A percentile compares a stretch with the other conserved stretches of the same genome.
phyloP scores from a whole-genome alignment of 2,113 vertebrate genomes.

The Orycteropus afer region DNA sequence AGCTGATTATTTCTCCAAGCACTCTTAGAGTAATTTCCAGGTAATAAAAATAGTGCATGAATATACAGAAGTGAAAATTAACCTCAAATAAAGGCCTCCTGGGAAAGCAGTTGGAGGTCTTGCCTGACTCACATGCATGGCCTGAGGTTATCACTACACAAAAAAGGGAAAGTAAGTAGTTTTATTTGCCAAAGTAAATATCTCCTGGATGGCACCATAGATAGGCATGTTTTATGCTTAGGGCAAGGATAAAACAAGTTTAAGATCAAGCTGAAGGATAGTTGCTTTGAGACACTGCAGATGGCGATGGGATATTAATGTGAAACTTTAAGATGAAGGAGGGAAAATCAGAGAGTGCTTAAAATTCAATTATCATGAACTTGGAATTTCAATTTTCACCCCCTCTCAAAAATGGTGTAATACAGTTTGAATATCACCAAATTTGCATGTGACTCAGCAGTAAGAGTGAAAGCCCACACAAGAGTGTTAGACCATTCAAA shows the following conservation, averaged over 20 bases:
- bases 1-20: constrained; percentile 43
- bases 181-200: neutral
- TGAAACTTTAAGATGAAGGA: constrained; percentile 30
- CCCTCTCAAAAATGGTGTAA: neutral
- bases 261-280: neutral
- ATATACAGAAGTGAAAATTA: constrained; percentile 61
- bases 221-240: neutral
- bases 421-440: neutral
- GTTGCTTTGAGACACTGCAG: neutral
- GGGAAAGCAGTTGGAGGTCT: neutral
- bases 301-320: neutral
- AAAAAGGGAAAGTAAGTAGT: neutral
- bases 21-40: constrained; percentile 56
- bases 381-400: neutral
- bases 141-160: neutral
- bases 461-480: neutral
- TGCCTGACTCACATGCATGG: neutral
- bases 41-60: constrained; percentile 44
- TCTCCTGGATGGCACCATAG: neutral
- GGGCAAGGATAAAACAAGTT: neutral
- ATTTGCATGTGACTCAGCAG: neutral
- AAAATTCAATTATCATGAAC: neutral
- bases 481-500: neutral
- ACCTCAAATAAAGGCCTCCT: neutral
- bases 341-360: neutral